These are phyloP conservation scores for Brachymystax lenok DNA, from an alignment of 2,797 vertebrate genomes.

Conservation along the genomic window DNA sequence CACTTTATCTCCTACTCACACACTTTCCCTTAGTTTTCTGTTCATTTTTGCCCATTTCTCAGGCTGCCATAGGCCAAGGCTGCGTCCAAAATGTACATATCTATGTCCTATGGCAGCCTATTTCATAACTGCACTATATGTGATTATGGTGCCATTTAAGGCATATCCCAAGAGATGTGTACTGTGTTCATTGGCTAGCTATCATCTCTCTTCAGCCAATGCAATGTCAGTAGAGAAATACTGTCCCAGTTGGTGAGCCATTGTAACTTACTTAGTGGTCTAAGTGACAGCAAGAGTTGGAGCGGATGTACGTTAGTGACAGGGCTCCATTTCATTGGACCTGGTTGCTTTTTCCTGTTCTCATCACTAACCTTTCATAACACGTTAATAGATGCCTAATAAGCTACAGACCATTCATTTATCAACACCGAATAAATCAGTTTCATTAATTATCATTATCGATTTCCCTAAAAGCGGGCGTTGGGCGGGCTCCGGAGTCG, in stretches of 20 bases:
- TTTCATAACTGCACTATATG: neutral
- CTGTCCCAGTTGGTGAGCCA: neutral
- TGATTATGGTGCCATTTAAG: neutral
- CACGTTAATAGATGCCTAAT: neutral
- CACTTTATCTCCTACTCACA: slow-evolving; percentile 24
- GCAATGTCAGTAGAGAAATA: neutral
- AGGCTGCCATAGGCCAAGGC: neutral
- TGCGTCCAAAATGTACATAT: neutral
- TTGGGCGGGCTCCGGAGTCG: neutral
- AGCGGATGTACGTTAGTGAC: neutral
- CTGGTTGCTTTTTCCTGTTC: no score
- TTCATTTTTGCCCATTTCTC: slow-evolving; percentile 2
- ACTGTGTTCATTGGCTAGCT: slow-evolving; percentile 8
- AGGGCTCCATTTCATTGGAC: neutral
- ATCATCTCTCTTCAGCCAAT: neutral
- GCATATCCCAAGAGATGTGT: neutral
- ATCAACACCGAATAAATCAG: neutral
- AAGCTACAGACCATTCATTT: neutral
- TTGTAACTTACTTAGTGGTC: neutral
- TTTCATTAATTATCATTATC: slow-evolving; percentile 18
- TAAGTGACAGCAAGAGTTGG: neutral
- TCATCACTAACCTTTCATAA: neutral
- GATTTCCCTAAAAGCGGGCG: slow-evolving; percentile 52
- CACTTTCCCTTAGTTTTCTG: slow-evolving; percentile 7
- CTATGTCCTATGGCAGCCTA: neutral